phyloP scores from a whole-genome alignment of 2,113 vertebrate genomes.

The Vombatus ursinus region DNA sequence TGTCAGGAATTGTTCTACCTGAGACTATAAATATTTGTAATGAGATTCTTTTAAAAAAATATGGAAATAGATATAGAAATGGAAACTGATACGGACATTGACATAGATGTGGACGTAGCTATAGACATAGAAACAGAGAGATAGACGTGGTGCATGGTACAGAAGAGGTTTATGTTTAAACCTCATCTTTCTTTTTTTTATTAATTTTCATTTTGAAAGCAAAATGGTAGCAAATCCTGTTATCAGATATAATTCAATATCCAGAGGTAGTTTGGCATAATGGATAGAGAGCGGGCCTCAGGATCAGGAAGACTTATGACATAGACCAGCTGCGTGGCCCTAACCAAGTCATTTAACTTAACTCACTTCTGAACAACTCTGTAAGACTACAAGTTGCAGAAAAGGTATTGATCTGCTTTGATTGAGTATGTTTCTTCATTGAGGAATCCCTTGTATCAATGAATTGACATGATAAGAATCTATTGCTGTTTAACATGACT shows the following conservation, averaged over 20 bases:
- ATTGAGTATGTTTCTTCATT: background rate
- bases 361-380: background rate
- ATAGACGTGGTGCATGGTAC: background rate
- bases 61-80: background rate
- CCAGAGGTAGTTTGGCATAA: background rate
- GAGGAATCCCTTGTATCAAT: background rate
- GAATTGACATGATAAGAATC: background rate
- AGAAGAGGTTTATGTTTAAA: conserved; percentile 2
- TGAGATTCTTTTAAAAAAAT: background rate
- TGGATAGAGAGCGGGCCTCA: background rate
- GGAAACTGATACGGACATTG: background rate
- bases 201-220: conserved; percentile 24
- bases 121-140: background rate
- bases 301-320: background rate
- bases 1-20: background rate
- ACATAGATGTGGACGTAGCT: background rate
- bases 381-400: background rate
- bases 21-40: background rate
- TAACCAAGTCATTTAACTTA: background rate
- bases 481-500: background rate
- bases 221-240: background rate
- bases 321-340: background rate
- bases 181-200: background rate
- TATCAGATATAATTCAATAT: background rate
- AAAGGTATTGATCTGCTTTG: background rate